Base-by-base conservation (phyloP, 2,888 invertebrate species). In the Dryomyza anilis region DNA sequence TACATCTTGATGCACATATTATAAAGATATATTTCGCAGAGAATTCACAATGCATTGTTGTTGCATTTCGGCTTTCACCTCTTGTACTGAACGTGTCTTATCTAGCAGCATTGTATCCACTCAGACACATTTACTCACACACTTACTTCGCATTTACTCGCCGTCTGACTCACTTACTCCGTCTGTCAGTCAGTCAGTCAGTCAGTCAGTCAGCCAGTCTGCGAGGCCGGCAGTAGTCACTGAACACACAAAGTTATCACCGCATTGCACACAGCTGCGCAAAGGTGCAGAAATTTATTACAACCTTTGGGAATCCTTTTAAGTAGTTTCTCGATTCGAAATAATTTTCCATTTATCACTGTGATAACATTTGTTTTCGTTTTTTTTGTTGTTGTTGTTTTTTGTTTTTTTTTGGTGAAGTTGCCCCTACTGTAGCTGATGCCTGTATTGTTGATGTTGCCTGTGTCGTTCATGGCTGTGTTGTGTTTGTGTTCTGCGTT, bases 291-390 rank as follows among this genome's bases (percentile, higher is more conserved):
- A 74, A 79, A 79, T 79, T 79, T 79, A 79, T 79, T 79, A 75
- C 75, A 78, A 75, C 78, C 77, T 73, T 74, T 76, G 75, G 77
- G 76, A 77, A 76, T 78, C 75, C 76, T 69, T 77, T 78, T 75
- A 77, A 78, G 76, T 79, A 78, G 76, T 78, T 78, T 71, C 76
- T 70, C 74, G 77, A 73, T 74, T 75, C 72, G 72, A 76, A 78
- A 78, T 77, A 75, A 75, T 77, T 75, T 74, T 75, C 74, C 76
- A 79, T 78, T 78, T 78, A 79, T 78, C 78, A 76, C 73, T 71
- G 72, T 71, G 76, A 79, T 76, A 78, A 75, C 76, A 74, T 72
- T 73, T 73, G 69, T 69, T 70, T 67, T 55, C 64, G 62, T 60
- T 27, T 25, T 7, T 58, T 16, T 39, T 52, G 16, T 56, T 56